Evolutionary conservation across 2,888 invertebrate genomes (phyloP).

Genomic region (Yponomeuta malinellus): DNA sequence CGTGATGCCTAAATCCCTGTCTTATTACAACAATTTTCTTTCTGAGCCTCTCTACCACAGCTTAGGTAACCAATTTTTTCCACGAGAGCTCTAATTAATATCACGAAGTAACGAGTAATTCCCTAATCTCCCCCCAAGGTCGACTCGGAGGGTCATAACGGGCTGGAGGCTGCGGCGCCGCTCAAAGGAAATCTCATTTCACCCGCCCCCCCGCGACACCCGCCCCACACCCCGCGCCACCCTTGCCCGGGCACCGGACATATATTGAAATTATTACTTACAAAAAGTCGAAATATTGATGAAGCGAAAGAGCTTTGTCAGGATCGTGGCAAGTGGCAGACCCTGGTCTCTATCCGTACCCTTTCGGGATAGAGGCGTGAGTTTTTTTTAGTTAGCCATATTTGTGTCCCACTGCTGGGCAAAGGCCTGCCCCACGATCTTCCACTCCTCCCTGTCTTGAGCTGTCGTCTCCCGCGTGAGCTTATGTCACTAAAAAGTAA

Average conservation of each 20-base stretch:
- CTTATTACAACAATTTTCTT: background rate
- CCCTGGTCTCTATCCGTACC: too few relatives aligned
- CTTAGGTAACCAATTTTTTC: background rate
- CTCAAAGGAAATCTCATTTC: constrained; percentile 74
- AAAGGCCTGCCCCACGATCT: too few relatives aligned
- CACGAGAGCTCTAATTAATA: background rate
- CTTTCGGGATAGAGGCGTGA: too few relatives aligned
- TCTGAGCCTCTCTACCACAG: background rate
- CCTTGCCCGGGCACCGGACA: constrained; percentile 39
- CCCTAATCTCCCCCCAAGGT: constrained; percentile 5
- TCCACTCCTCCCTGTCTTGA: too few relatives aligned
- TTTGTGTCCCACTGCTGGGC: too few relatives aligned
- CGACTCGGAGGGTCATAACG: constrained; percentile 11
- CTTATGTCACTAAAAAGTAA: too few relatives aligned
- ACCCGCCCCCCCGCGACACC: constrained; percentile 30
- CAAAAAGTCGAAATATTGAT: constrained; percentile 9
- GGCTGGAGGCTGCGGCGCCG: constrained; percentile 32
- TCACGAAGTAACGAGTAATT: background rate
- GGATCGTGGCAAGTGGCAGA: too few relatives aligned
- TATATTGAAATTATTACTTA: constrained; percentile 68
- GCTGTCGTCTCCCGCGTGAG: too few relatives aligned
- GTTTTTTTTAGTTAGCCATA: too few relatives aligned
- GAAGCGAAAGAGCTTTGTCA: too few relatives aligned
- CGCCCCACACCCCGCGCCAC: constrained; percentile 26
- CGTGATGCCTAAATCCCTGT: too few relatives aligned